A percentile compares a stretch with the other conserved stretches of the same genome.
These are phyloP conservation scores for Phortica okadai DNA, from an alignment of 2,888 invertebrate genomes.

Conservation along the genomic window DNA sequence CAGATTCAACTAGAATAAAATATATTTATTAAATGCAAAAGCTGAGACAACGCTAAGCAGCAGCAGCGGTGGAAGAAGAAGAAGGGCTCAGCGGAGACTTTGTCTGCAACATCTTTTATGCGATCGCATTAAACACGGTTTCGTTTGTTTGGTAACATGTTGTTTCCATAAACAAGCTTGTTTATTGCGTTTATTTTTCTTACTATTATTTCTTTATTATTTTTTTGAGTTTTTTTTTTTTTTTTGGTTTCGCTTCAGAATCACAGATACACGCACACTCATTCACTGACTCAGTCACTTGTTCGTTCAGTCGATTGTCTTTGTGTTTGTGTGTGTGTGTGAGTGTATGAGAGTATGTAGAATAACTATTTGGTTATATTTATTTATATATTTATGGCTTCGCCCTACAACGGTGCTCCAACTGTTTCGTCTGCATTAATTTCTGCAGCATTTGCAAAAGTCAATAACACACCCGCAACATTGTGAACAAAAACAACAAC, in stretches of 20 bases:
- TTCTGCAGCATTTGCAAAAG: conserved; percentile 64
- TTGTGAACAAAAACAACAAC: conserved; percentile 34
- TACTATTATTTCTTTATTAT: not conserved
- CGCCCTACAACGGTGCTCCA: conserved; percentile 48
- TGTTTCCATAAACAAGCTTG: conserved; percentile 57
- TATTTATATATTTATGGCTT: conserved; percentile 23
- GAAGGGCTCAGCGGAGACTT: not conserved
- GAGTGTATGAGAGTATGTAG: not conserved
- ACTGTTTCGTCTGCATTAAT: conserved; percentile 57
- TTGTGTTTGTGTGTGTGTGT: not conserved
- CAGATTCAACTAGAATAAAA: conserved; percentile 30
- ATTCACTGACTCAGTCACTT: conserved; percentile 2
- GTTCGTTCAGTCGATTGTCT: not conserved
- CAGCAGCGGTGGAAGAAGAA: not conserved
- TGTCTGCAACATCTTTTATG: conserved; percentile 5
- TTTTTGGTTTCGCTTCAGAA: conserved; percentile 16
- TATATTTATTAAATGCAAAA: conserved; percentile 23
- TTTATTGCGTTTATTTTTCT: conserved; percentile 51
- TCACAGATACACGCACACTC: conserved; percentile 15
- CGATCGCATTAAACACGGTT: conserved; percentile 41
- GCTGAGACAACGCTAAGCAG: not conserved
- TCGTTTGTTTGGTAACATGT: conserved; percentile 50
- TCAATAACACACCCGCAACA: conserved; percentile 67
- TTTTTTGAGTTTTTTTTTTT: not conserved
- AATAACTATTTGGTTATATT: conserved; percentile 1